phyloP scores from a whole-genome alignment of 2,888 invertebrate genomes.

The Melinopterus prodromus region DNA sequence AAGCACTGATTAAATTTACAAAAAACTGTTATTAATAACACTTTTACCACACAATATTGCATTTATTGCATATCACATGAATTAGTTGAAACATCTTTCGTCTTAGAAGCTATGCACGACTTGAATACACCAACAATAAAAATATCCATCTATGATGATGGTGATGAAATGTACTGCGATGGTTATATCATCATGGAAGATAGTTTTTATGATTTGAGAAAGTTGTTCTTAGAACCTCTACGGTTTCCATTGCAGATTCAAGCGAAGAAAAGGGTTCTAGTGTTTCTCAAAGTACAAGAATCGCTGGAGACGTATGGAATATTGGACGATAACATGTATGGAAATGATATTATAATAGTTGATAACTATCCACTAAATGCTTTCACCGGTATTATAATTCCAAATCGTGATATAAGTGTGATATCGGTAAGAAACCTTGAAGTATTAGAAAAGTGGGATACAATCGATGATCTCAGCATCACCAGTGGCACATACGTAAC shows the following conservation, averaged over 20 bases:
- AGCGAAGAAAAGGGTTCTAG: background rate
- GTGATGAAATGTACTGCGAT: background rate
- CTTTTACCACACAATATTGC: background rate
- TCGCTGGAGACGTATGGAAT: background rate
- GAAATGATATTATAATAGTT: slow-evolving; percentile 29
- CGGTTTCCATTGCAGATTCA: background rate
- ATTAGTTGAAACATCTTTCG: background rate
- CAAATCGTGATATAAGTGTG: background rate
- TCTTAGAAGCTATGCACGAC: background rate
- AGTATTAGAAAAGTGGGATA: slow-evolving; percentile 18
- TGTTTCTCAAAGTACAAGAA: background rate
- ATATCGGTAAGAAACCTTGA: slow-evolving; percentile 25
- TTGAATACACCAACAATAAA: background rate
- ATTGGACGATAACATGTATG: slow-evolving; percentile 5
- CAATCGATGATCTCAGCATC: background rate
- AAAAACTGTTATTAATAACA: background rate
- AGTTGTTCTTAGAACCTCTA: background rate
- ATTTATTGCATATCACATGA: background rate
- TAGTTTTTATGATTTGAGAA: background rate
- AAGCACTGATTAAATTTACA: background rate
- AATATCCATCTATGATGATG: background rate
- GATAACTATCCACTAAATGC: slow-evolving; percentile 5
- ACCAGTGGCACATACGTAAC: background rate
- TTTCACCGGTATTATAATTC: background rate
- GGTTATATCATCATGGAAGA: background rate